Conservation (phyloP, 2,113 vertebrate genomes). For the Parus major region DNA sequence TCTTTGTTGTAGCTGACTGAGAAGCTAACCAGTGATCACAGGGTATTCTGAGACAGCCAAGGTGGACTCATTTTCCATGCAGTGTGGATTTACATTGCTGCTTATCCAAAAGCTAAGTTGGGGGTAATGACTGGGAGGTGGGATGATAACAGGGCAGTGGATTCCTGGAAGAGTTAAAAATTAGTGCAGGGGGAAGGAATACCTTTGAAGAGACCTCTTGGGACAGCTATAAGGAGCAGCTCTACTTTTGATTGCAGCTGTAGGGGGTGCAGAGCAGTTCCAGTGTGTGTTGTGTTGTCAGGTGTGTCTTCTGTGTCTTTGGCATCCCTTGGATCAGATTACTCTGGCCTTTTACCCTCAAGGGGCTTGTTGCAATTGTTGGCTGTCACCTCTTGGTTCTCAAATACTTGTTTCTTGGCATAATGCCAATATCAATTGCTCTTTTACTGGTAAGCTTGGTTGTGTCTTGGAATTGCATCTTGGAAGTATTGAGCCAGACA, state of each 20-base stretch:
- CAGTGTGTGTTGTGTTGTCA: neutral
- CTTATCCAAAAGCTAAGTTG: neutral
- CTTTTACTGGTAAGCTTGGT: no score
- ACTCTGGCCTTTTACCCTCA: neutral
- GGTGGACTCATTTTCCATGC: neutral
- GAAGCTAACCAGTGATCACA: neutral
- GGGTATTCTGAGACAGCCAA: no score
- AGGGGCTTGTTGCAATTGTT: neutral
- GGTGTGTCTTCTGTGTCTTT: neutral
- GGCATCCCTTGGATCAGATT: neutral
- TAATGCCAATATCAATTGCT: rapidly evolving
- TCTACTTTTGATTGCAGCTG: neutral
- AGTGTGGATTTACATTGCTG: neutral
- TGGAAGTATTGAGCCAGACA: no score
- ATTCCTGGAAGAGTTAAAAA: neutral
- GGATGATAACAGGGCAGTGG: neutral
- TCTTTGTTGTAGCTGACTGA: neutral
- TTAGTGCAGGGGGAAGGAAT: neutral
- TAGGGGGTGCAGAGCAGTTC: neutral
- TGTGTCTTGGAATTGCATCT: neutral
- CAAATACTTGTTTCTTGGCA: neutral
- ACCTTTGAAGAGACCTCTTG: no score
- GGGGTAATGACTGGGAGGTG: neutral
- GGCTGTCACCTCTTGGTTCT: neutral
- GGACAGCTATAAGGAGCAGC: neutral